These are phyloP conservation scores for Micromussa lordhowensis DNA, from an alignment of 92 coral and sea anemone genomes.

Conservation along the genomic window DNA sequence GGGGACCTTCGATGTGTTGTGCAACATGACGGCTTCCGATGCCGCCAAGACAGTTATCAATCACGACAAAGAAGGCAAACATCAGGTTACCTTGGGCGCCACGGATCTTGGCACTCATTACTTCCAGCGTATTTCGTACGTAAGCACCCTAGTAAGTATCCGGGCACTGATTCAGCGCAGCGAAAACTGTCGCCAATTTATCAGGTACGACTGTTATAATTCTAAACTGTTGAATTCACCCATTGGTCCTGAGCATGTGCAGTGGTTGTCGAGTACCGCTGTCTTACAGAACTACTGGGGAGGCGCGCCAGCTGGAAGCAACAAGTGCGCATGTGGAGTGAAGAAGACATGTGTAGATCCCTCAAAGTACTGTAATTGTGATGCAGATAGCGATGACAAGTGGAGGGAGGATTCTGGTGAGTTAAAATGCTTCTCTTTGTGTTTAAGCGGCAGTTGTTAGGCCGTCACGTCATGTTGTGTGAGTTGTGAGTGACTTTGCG, in stretches of 20 bases:
- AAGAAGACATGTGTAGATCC: constrained; percentile 76
- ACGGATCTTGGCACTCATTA: constrained; percentile 36
- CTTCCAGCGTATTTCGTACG: constrained; percentile 75
- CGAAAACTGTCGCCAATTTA: constrained; percentile 81
- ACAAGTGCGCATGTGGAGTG: constrained; percentile 87
- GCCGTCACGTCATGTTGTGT: no score
- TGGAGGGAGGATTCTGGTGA: constrained; percentile 95
- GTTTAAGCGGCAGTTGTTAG: not conserved
- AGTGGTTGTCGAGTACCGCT: constrained; percentile 82
- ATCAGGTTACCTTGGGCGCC: constrained; percentile 51
- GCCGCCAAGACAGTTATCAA: constrained; percentile 77
- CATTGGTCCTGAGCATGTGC: constrained; percentile 74
- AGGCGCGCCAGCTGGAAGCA: constrained; percentile 74
- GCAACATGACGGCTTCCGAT: constrained; percentile 85
- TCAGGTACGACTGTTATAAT: constrained; percentile 83
- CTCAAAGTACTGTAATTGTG: constrained; percentile 88
- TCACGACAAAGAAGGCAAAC: constrained; percentile 69
- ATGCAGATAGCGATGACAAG: constrained; percentile 71
- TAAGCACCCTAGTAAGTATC: constrained; percentile 70
- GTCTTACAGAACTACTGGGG: constrained; percentile 86
- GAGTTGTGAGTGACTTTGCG: no score
- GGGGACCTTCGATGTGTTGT: constrained; percentile 72
- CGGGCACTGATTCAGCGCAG: constrained; percentile 80
- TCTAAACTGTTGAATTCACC: constrained; percentile 77
- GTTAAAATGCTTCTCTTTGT: not conserved